Base-by-base conservation (phyloP, 2,113 vertebrate species). In the Corvus hawaiiensis region DNA sequence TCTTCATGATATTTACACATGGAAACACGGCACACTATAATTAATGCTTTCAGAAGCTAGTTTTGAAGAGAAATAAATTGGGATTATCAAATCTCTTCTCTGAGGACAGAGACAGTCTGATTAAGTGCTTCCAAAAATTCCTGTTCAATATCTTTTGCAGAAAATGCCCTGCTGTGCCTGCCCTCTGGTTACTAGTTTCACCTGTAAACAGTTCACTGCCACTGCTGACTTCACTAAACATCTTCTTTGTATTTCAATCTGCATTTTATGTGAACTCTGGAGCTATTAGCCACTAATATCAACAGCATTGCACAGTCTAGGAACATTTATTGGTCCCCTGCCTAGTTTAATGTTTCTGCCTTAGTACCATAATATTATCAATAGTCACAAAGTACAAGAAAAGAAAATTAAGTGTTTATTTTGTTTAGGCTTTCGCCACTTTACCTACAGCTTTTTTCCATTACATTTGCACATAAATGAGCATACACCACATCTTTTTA, bases 391-490 rank as follows among this genome's bases (percentile, higher is more conserved):
- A 95, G 95, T 95, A 98, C 95, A 97, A 97, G 98, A 98, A 98
- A 97, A 97, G 96, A 98, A 98, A 98, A 98, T 97, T 96, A 97
- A 98, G 97, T 96, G 95, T 98, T 98, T 98, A 97, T 97, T 98
- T 98, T 98, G 96, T 91, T 96, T 96, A 97, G 98, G 95, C 94
- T 96, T 98, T 96, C 14, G 83, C 97, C 97, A 97, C 97, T 97
- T 97, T 97, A 98, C 97, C 97, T 98, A 97, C 94, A 98, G 97
- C 96, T 90, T 96, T 98, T 98, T 97, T 97, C 97, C 96, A 98
- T 98, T 97, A 98, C 97, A 98, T 98, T 98, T 98, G 97, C 98
- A 98, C 97, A 98, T 98, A 98, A 98, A 98, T 90, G 98, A 98
- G 95, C 90, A 92, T 72, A 96, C 51, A 59, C 91, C 94, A 97